A percentile compares a stretch with the other conserved stretches of the same genome.
These are phyloP conservation scores for Arion vulgaris DNA, from an alignment of 1,140 invertebrate species.

Conservation along the genomic window DNA sequence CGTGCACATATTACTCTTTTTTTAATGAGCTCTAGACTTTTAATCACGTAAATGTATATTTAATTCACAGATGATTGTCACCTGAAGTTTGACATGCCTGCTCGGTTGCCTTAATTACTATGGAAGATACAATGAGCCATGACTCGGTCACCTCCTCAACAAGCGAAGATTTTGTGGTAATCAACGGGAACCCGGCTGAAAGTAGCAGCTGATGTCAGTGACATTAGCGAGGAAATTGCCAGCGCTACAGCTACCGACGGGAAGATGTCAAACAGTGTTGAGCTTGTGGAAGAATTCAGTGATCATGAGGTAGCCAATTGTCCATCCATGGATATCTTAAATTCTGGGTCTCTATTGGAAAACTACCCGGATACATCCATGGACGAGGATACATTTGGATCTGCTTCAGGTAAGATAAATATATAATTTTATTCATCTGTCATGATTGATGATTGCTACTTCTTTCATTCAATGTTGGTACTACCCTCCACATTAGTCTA, in stretches of 20 bases:
- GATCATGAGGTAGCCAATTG: constrained; percentile 62
- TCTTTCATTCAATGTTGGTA: too few relatives aligned
- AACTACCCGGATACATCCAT: constrained; percentile 27
- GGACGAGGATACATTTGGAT: constrained; percentile 2
- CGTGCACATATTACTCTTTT: too few relatives aligned
- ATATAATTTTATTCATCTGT: too few relatives aligned
- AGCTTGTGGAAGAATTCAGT: constrained; percentile 1
- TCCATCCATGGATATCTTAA: constrained; percentile 56
- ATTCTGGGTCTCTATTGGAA: constrained; percentile 37
- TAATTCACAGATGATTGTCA: too few relatives aligned
- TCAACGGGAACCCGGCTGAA: constrained; percentile 79
- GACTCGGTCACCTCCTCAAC: constrained; percentile 85
- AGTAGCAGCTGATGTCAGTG: constrained; percentile 84
- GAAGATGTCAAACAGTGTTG: constrained; percentile 37
- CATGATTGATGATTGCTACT: too few relatives aligned
- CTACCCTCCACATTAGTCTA: too few relatives aligned
- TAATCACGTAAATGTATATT: too few relatives aligned
- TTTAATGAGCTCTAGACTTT: too few relatives aligned
- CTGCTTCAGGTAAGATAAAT: not conserved
- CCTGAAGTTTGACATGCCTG: not conserved
- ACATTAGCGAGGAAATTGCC: constrained; percentile 81
- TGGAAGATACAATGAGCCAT: constrained; percentile 86
- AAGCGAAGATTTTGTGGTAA: constrained; percentile 88
- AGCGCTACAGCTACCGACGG: constrained; percentile 75
- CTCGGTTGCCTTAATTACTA: constrained; percentile 35